Base-by-base conservation (phyloP, 1,140 invertebrate genomes). In the Tetranychus cinnabarinus region DNA sequence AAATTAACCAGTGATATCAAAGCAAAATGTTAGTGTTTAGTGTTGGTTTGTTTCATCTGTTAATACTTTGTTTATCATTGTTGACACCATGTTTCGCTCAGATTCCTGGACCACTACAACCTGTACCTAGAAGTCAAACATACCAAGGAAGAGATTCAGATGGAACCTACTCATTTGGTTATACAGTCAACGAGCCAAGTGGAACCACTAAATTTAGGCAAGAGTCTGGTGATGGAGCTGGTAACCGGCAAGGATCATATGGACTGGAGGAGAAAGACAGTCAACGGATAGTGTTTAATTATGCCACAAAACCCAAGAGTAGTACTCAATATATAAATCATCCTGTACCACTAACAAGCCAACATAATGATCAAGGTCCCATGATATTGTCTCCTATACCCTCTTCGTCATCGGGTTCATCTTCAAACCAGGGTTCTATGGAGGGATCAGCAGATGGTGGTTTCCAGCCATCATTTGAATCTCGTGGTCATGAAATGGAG, bases 211-310 rank as follows among this genome's bases (percentile, higher is more conserved):
- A 52, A 52, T 65, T 65, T 54, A 42, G 65, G 7, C 64, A 62
- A 23, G 65, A 66, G 36, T 23, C 36, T 23, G 65, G 63, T 2
- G 62, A 61, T 35, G 12, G 48, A n/a, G 36, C 58, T 4, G 56
- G 63, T 37, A 56, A 63, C 46, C 66, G 61, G 50, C 59, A 60
- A 1, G 65, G 65, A 66, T 69, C 58, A 66, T 69, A 66, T 59
- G 63, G 63, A 55, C 60, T 70, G 67, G 55, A 68, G 65, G 63
- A 69, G 36, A 54, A 52, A 2, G 50, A 33, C 48, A 15, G 23
- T 50, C 48, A 50, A 31, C 50, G 50, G n/a, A 52, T 52, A n/a
- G 50, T 52, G n/a, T n/a, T 52, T 33, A 52, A 52, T 52, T 52
- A 52, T 6, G n/a, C 50, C 13, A 52, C 50, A 2, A 52, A 52